A percentile compares a stretch with the other conserved stretches of the same genome.
phyloP scores from a whole-genome alignment of 2,888 invertebrate genomes.

The Barypeithes pellucidus region DNA sequence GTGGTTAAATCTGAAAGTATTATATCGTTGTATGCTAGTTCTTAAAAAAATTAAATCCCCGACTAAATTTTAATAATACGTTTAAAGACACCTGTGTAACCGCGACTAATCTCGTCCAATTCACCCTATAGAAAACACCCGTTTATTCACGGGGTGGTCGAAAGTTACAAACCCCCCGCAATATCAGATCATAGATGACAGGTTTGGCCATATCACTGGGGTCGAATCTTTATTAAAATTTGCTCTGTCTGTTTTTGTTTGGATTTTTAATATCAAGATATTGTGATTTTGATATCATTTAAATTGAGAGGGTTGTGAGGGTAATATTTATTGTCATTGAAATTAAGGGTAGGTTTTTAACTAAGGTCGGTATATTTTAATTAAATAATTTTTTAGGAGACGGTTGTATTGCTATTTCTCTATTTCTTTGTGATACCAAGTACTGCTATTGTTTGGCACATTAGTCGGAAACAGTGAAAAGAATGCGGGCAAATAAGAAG shows the following conservation, averaged over 20 bases:
- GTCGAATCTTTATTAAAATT: slow-evolving; percentile 44
- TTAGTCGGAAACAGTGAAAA: too few relatives aligned
- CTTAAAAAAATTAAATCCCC: not conserved
- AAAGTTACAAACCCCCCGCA: slow-evolving; percentile 24
- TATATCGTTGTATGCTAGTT: too few relatives aligned
- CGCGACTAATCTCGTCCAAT: slow-evolving; percentile 48
- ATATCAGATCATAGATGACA: slow-evolving; percentile 26
- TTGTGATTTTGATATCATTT: slow-evolving; percentile 52
- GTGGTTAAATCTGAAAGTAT: too few relatives aligned
- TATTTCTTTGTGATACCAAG: too few relatives aligned
- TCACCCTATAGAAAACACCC: slow-evolving; percentile 27
- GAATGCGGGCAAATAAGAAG: too few relatives aligned
- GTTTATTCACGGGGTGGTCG: slow-evolving; percentile 40
- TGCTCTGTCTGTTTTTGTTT: slow-evolving; percentile 45
- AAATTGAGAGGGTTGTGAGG: slow-evolving; percentile 47
- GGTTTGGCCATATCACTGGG: slow-evolving; percentile 16
- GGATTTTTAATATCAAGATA: slow-evolving; percentile 49
- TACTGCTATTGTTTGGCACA: too few relatives aligned
- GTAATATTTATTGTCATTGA: slow-evolving; percentile 16
- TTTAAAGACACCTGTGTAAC: slow-evolving; percentile 49
- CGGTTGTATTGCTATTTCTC: not conserved
- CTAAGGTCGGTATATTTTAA: not conserved
- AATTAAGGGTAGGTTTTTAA: slow-evolving; percentile 4
- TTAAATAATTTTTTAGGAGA: not conserved
- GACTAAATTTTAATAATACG: not conserved